phyloP scores from a whole-genome alignment of 2,113 vertebrate genomes.

The Poeciliopsis prolifica region DNA sequence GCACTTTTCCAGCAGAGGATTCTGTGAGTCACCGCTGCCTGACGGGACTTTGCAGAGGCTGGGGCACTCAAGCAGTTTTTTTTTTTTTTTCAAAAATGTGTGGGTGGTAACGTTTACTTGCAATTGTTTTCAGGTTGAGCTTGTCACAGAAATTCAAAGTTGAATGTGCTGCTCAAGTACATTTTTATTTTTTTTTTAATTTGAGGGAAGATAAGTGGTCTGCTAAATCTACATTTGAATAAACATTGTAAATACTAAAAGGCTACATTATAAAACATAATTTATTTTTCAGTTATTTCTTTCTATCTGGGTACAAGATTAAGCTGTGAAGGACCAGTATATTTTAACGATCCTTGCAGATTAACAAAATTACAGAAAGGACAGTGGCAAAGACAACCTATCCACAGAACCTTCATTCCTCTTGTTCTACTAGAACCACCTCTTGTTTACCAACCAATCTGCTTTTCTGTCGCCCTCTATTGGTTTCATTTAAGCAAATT shows the following conservation, averaged over 20 bases:
- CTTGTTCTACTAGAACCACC: too few relatives aligned
- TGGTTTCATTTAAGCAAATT: too few relatives aligned
- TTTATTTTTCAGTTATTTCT: background rate
- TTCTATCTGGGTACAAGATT: background rate
- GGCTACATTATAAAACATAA: background rate
- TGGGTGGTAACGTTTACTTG: conserved; percentile 32
- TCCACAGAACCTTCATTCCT: too few relatives aligned
- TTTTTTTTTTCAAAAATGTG: background rate
- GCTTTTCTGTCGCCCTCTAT: too few relatives aligned
- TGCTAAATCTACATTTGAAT: too few relatives aligned
- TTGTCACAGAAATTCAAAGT: conserved; percentile 4
- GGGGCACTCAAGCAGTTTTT: conserved; percentile 5
- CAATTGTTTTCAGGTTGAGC: conserved; percentile 15
- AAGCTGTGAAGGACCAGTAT: background rate
- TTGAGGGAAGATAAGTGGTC: too few relatives aligned
- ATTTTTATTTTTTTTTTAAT: background rate
- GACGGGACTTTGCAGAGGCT: conserved; percentile 29
- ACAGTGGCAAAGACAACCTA: background rate
- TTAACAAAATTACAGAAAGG: background rate
- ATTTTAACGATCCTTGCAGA: background rate
- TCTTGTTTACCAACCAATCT: too few relatives aligned
- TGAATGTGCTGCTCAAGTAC: background rate
- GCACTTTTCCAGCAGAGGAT: conserved; percentile 35
- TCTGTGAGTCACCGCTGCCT: conserved; percentile 43
- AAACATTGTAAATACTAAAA: too few relatives aligned